Base-by-base conservation (phyloP, 2,797 vertebrate species). In the Anas acuta region DNA sequence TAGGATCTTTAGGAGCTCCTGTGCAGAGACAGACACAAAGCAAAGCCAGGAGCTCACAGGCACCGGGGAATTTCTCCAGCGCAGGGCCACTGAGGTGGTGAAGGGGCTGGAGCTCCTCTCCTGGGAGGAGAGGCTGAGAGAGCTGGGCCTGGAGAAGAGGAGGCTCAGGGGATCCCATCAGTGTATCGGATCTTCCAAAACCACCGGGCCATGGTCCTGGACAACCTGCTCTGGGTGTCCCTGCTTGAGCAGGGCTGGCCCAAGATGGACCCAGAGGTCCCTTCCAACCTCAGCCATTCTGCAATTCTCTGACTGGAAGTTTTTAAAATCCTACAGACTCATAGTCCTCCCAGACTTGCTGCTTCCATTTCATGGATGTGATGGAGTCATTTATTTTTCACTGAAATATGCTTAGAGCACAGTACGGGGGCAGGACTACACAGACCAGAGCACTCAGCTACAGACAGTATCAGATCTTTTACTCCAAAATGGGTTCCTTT, bases 401-500 rank as follows among this genome's bases (percentile, higher is more conserved):
- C 32, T 54, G 56, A 89, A 79, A 67, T 22, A 20, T 0, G 1
- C 11, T 92, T 65, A 54, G 5, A 64, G 28, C 54, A 18, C 23
- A 23, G 43, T 4, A 33, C 9, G 49, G 32, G 72, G 75, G 66
- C 73, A 81, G 62, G 37, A 43, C 28, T 41, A 49, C 67, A 37
- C 22, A 71, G 23, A 69, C 13, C 45, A 72, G 30, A 86, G 70
- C n/a, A 8, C 57, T 81, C 64, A 79, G 53, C 32, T 49, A 45
- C 70, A 85, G 77, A 60, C 13, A n/a, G 12, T 3, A 7, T 65
- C 66, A 82, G 53, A 57, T 82, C 89, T 74, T 87, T 71, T 69
- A 58, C 35, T 82, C 35, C 58, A 80, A 84, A 96, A 90, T 67
- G 39, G 22, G 30, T 17, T 86, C n/a, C 79, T 90, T 86, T 90